Percentiles rank a stretch among this genome's conserved stretches.
These are phyloP conservation scores for Eudasyphora cyanicolor DNA, from an alignment of 2,888 invertebrate genomes.

Conservation along the genomic window DNA sequence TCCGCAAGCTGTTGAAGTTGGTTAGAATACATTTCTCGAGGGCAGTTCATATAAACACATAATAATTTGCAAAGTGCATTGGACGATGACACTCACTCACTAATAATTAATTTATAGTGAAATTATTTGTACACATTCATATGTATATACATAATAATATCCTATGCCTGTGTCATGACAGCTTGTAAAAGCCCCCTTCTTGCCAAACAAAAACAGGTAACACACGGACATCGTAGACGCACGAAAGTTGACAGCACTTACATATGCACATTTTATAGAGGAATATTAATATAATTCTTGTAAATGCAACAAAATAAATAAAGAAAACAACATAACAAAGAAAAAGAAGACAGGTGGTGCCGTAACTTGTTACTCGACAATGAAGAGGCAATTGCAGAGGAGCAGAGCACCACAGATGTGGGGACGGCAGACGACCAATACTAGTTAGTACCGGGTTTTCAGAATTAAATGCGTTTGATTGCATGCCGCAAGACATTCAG, in stretches of 20 bases:
- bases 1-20: too few species aligned
- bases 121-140: slow-evolving; percentile 8
- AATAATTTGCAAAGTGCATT: background rate
- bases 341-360: slow-evolving; percentile 61
- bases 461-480: slow-evolving; percentile 59
- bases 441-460: background rate
- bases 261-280: slow-evolving; percentile 24
- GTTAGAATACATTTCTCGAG: too few species aligned
- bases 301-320: slow-evolving; percentile 37
- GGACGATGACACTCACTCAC: background rate
- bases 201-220: slow-evolving; percentile 18
- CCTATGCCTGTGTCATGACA: slow-evolving; percentile 25
- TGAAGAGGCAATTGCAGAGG: slow-evolving; percentile 14
- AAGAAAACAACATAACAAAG: slow-evolving; percentile 11
- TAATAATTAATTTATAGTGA: background rate
- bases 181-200: slow-evolving; percentile 24
- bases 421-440: too few species aligned
- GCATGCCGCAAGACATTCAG: slow-evolving; percentile 50
- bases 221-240: background rate
- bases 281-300: slow-evolving; percentile 32
- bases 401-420: background rate
- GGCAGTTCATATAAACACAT: slow-evolving; percentile 23
- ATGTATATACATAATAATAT: too few species aligned
- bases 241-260: slow-evolving; percentile 41
- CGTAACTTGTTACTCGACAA: slow-evolving; percentile 56